Evolutionary conservation across 1,140 invertebrate species (phyloP), one percentile per base, ranked within the genome.

Genomic region (Drosophila busckii): DNA sequence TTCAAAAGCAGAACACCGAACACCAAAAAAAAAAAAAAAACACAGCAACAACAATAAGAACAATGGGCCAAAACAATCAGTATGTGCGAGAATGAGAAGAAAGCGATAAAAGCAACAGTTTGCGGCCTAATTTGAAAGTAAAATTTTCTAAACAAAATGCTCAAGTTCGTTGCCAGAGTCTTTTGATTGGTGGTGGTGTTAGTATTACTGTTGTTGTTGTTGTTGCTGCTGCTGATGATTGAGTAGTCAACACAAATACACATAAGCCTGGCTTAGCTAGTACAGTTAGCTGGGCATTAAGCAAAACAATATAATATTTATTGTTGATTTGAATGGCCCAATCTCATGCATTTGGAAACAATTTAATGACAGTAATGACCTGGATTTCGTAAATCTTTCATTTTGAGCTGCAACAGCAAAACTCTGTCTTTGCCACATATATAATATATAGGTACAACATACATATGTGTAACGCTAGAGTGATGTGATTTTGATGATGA

Each of bases 71-170:
- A 37, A 42, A 66, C 48, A 56, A 70, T 59, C 63, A 80, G 73
- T 73, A 80, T 78, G 68, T 60, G 40, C 61, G 40, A 73, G 73
- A 73, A 73, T 73, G 69, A 68, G 73, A 80, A 82, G 69, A 80
- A 82, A 80, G 75, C 75, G 75, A 80, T 80, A 80, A 80, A 82
- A 80, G 73, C 73, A 80, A 80, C 73, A 80, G 73, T 76, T 61
- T 80, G 75, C 75, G 75, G 75, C 75, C 75, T 80, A 80, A 80
- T 80, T 80, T 80, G 75, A 80, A 80, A 80, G 75, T 80, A 80
- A 80, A 80, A 80, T 80, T 80, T 80, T 49, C 12, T 38, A 16
- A 19, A 2, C 44, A 5, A 25, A 32, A 38, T 15, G n/a, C 9
- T 26, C 9, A 22, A 5, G 42, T 37, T 49, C 45, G 31, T 37